phyloP scores from a whole-genome alignment of 1,140 invertebrate species.

The Neodiprion fabricii region DNA sequence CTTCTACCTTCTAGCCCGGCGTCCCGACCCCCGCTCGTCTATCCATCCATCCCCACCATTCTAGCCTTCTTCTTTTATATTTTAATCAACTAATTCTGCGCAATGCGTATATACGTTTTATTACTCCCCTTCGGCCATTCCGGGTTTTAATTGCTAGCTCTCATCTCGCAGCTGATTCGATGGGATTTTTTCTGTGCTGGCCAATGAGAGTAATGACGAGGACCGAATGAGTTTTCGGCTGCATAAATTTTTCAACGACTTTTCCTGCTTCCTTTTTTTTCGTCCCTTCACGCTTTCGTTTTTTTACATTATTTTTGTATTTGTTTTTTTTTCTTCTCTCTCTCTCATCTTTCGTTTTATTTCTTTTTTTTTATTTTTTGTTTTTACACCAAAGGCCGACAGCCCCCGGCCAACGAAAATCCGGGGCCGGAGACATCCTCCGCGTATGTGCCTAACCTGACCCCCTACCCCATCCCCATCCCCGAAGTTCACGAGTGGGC shows the following conservation, averaged over 20 bases:
- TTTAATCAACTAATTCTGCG: slow-evolving; percentile 63
- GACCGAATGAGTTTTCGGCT: slow-evolving; percentile 34
- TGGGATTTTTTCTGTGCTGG: slow-evolving; percentile 56
- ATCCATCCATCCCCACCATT: slow-evolving; percentile 48
- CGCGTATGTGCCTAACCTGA: too few relatives aligned
- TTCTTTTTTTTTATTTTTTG: too few relatives aligned
- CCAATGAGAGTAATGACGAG: slow-evolving; percentile 56
- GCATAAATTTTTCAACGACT: not conserved
- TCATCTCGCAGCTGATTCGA: slow-evolving; percentile 59
- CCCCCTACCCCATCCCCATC: too few relatives aligned
- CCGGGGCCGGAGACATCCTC: too few relatives aligned
- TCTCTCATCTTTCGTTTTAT: not conserved
- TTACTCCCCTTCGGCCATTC: slow-evolving; percentile 58
- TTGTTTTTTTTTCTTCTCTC: not conserved
- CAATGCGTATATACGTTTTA: slow-evolving; percentile 57
- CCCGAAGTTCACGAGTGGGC: too few relatives aligned
- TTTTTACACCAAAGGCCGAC: too few relatives aligned
- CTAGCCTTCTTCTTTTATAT: slow-evolving; percentile 56
- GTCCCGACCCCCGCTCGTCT: slow-evolving; percentile 21
- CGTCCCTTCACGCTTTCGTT: too few relatives aligned
- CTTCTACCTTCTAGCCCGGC: slow-evolving; percentile 17
- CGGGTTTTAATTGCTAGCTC: slow-evolving; percentile 59
- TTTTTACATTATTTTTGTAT: too few relatives aligned
- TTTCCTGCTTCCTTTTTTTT: too few relatives aligned
- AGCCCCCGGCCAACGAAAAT: too few relatives aligned